Percentiles rank a stretch among this genome's conserved stretches.
phyloP scores from a whole-genome alignment of 2,888 invertebrate genomes.

The Trichopria drosophilae region DNA sequence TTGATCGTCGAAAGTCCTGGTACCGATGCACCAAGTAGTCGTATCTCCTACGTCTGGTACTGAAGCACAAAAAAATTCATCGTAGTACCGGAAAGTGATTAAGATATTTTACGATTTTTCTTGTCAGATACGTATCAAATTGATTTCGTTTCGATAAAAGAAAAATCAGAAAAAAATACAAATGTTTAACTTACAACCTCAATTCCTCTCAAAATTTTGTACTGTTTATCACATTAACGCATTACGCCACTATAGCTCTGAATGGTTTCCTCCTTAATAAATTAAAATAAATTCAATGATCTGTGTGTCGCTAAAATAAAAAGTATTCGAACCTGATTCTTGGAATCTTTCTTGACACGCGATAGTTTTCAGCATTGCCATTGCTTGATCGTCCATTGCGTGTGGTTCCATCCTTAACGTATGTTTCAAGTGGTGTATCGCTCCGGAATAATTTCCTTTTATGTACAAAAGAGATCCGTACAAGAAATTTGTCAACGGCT shows the following conservation, averaged over 20 bases:
- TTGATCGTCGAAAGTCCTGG: slow-evolving; percentile 33
- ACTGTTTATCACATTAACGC: too few relatives aligned
- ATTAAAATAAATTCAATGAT: neutral
- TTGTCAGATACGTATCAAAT: too few relatives aligned
- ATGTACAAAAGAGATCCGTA: slow-evolving; percentile 67
- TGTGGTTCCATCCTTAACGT: slow-evolving; percentile 63
- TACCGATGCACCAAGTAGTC: slow-evolving; percentile 26
- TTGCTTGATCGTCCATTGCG: slow-evolving; percentile 61
- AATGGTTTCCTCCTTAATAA: slow-evolving; percentile 6
- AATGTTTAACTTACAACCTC: too few relatives aligned
- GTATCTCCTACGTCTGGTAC: slow-evolving; percentile 16
- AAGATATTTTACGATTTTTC: too few relatives aligned
- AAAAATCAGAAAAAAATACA: too few relatives aligned
- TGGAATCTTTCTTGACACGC: slow-evolving; percentile 57
- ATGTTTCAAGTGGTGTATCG: slow-evolving; percentile 67
- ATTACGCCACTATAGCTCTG: slow-evolving; percentile 13
- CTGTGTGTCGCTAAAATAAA: neutral
- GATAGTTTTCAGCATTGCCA: slow-evolving; percentile 62
- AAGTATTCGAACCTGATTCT: neutral
- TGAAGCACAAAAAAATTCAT: neutral
- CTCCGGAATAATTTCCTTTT: slow-evolving; percentile 67
- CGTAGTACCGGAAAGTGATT: too few relatives aligned
- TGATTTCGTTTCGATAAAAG: too few relatives aligned
- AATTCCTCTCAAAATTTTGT: too few relatives aligned
- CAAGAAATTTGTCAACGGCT: slow-evolving; percentile 74